These are phyloP conservation scores for Teleogryllus oceanicus DNA, from an alignment of 2,888 invertebrate species.

Conservation along the genomic window DNA sequence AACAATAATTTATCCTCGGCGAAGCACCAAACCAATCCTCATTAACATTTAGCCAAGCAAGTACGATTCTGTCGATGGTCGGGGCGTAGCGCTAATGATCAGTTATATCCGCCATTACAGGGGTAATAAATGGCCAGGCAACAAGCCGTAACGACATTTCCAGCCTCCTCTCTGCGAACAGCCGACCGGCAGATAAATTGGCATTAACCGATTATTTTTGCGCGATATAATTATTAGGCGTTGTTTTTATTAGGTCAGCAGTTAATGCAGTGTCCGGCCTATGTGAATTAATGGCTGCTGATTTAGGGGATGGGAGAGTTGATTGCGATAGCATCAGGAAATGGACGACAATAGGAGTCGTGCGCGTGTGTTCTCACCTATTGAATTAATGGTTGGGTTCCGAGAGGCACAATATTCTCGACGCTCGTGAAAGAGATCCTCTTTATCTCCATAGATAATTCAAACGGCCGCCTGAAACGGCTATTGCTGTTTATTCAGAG, in stretches of 20 bases:
- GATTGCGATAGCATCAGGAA: no score
- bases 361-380: no score
- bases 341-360: no score
- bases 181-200: neutral
- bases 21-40: constrained; percentile 18
- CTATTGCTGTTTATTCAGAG: no score
- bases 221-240: constrained; percentile 3
- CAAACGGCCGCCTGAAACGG: no score
- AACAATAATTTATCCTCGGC: neutral
- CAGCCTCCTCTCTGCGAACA: neutral
- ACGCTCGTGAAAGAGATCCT: no score
- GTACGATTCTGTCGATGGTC: constrained; percentile 18
- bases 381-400: no score
- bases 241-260: constrained; percentile 4
- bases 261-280: neutral
- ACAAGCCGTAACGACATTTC: constrained; percentile 18
- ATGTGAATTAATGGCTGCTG: neutral
- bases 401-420: no score
- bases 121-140: constrained; percentile 18
- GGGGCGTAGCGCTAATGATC: neutral
- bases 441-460: no score
- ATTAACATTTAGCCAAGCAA: constrained; percentile 18
- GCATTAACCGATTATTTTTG: constrained; percentile 7
- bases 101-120: constrained; percentile 9
- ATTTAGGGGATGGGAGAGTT: neutral